Evolutionary conservation across 1,140 invertebrate species (phyloP).

Genomic region (Drosophila mayri): DNA sequence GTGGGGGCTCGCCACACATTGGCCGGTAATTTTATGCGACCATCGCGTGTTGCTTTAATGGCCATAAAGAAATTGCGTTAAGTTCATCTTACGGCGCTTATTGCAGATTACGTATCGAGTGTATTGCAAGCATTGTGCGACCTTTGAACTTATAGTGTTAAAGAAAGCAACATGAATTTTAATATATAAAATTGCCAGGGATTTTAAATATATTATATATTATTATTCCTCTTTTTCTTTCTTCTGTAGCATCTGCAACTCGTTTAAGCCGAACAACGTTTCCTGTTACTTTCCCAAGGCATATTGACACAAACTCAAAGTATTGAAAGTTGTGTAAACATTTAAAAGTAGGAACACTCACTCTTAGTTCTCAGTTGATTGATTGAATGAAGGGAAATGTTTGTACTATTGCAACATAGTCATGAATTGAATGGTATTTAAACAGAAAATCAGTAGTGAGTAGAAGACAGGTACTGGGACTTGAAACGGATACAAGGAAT

Average conservation of each 20-base stretch:
- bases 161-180: neutral
- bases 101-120: constrained; percentile 45
- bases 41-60: constrained; percentile 52
- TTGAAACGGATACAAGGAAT: neutral
- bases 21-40: constrained; percentile 24
- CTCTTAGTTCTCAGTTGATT: neutral
- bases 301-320: constrained; percentile 12
- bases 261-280: neutral
- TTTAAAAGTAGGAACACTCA: neutral
- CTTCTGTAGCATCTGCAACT: neutral
- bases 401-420: neutral
- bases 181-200: neutral
- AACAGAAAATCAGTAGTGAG: constrained; percentile 6
- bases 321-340: constrained; percentile 32
- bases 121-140: constrained; percentile 11
- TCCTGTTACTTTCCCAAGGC: constrained; percentile 3
- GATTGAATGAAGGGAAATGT: constrained; percentile 7
- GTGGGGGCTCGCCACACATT: constrained; percentile 29
- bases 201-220: neutral
- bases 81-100: constrained; percentile 19
- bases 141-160: neutral
- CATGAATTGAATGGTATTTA: constrained; percentile 12
- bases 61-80: constrained; percentile 41
- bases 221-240: too few species aligned
- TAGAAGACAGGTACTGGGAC: neutral